Evolutionary conservation across 1,140 invertebrate species (phyloP).

Genomic region (Atta texana): DNA sequence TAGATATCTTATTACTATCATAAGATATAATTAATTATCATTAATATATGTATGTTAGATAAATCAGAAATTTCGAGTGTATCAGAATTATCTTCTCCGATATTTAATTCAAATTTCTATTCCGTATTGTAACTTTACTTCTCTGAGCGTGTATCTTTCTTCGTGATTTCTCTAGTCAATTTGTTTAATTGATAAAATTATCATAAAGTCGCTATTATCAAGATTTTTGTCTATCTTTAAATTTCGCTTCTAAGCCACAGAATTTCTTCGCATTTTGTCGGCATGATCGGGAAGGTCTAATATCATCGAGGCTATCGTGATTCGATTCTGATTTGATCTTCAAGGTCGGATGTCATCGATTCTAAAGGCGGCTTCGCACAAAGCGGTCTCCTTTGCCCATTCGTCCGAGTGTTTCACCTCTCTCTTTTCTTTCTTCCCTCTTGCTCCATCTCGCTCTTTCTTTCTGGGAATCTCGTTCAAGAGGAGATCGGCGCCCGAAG

Average conservation of each 20-base stretch:
- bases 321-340: slow-evolving; percentile 56
- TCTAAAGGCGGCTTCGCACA: slow-evolving; percentile 65
- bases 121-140: not conserved
- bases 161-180: not conserved
- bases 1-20: not conserved
- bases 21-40: slow-evolving; percentile 5
- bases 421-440: slow-evolving; percentile 3
- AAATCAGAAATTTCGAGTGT: not conserved
- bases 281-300: slow-evolving; percentile 29
- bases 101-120: not conserved
- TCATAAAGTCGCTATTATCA: slow-evolving; percentile 15
- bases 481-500: slow-evolving; percentile 76
- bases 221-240: not conserved
- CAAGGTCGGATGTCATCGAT: slow-evolving; percentile 72
- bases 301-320: slow-evolving; percentile 43
- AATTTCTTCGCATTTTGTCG: slow-evolving; percentile 13
- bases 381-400: slow-evolving; percentile 69
- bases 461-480: slow-evolving; percentile 69
- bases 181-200: slow-evolving; percentile 7
- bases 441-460: slow-evolving; percentile 48
- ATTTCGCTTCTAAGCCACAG: not conserved
- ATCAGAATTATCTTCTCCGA: not conserved
- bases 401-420: slow-evolving; percentile 30
- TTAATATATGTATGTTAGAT: not conserved
- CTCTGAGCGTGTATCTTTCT: not conserved